A percentile compares a stretch with the other conserved stretches of the same genome.
Evolutionary conservation across 2,113 vertebrate genomes (phyloP).

Genomic region (Xiphorhynchus elegans): DNA sequence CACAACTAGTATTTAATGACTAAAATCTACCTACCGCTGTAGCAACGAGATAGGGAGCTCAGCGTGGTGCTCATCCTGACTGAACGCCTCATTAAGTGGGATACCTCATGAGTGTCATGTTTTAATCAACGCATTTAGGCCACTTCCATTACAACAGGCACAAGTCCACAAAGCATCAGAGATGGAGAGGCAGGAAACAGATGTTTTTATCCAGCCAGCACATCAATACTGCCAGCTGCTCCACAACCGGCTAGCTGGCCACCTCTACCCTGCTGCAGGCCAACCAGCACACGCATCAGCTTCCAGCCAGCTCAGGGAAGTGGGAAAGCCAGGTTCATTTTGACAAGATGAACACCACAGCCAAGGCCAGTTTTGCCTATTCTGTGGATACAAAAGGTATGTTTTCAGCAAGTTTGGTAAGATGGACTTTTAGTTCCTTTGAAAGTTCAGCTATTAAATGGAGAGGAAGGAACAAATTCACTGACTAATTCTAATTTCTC

Average conservation of each 20-base stretch:
- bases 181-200: background rate
- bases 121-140: background rate
- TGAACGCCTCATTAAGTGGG: background rate
- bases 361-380: background rate
- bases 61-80: background rate
- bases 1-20: background rate
- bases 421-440: background rate
- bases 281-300: accelerated
- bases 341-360: background rate
- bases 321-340: background rate
- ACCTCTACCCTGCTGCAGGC: background rate
- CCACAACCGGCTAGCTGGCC: background rate
- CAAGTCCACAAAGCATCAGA: background rate
- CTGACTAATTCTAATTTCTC: background rate
- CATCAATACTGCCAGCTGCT: background rate
- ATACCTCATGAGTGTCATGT: background rate
- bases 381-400: background rate
- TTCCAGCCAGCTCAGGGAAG: background rate
- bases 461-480: background rate
- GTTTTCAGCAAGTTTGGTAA: background rate
- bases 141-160: background rate
- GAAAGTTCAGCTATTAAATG: background rate
- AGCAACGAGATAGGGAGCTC: background rate
- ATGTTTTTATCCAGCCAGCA: background rate
- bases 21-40: background rate